Conservation (phyloP, 2,797 vertebrate genomes). For the Tokudaia tokunoshimensis region DNA sequence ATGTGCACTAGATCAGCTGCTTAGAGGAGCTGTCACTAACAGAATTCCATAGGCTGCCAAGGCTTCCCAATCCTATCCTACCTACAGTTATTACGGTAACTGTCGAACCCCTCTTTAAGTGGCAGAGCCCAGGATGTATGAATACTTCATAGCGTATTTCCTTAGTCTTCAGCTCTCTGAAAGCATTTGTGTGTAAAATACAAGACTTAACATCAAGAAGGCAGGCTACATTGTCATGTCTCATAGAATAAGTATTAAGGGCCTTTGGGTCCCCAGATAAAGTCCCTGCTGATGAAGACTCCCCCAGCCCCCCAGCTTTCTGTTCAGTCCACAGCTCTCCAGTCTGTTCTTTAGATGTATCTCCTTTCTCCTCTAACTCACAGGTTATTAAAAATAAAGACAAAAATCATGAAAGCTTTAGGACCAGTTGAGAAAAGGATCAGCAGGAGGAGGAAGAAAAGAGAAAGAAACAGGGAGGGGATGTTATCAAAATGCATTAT, state of each 20-base stretch:
- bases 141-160: not conserved
- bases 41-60: not conserved
- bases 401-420: not conserved
- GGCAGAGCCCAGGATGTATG: not conserved
- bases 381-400: not conserved
- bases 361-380: not conserved
- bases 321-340: not conserved
- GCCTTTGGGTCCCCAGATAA: not conserved
- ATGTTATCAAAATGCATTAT: not conserved
- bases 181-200: not conserved
- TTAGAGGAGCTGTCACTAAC: not conserved
- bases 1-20: not conserved
- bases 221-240: not conserved
- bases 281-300: not conserved
- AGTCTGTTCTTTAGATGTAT: not conserved
- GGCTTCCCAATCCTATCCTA: not conserved
- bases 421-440: not conserved
- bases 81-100: not conserved
- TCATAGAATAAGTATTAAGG: not conserved
- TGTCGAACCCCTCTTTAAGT: not conserved
- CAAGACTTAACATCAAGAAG: not conserved
- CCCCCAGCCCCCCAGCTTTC: not conserved
- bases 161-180: not conserved
- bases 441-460: not conserved
- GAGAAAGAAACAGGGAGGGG: not conserved